Percentiles rank a stretch among this genome's conserved stretches.
phyloP scores from a whole-genome alignment of 2,797 vertebrate genomes.

The Notolabrus celidotus region DNA sequence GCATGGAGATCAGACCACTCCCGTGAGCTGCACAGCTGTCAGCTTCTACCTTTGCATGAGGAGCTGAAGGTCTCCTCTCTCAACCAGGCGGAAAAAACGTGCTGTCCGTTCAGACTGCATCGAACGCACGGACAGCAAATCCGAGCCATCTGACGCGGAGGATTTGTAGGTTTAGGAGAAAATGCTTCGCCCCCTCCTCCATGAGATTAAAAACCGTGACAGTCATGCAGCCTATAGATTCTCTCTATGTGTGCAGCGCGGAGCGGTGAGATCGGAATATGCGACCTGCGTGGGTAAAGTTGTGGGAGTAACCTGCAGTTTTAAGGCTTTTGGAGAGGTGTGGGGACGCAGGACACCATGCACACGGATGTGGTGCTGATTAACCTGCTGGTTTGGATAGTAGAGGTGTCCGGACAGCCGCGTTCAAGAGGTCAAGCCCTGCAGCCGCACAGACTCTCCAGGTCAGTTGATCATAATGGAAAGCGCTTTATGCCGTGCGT shows the following conservation, averaged over 20 bases:
- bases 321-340: slow-evolving; percentile 67
- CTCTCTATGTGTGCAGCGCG: slow-evolving; percentile 78
- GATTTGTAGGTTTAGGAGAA: slow-evolving; percentile 91
- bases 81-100: slow-evolving; percentile 4
- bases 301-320: slow-evolving; percentile 62
- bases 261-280: slow-evolving; percentile 78
- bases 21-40: background rate
- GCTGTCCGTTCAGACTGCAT: slow-evolving; percentile 46
- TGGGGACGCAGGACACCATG: slow-evolving; percentile 82
- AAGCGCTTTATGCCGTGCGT: background rate
- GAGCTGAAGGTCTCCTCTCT: background rate
- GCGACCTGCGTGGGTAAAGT: slow-evolving; percentile 72
- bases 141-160: slow-evolving; percentile 89
- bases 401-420: slow-evolving; percentile 80
- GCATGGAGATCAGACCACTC: background rate
- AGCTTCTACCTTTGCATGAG: background rate
- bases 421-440: slow-evolving; percentile 74
- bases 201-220: slow-evolving; percentile 88
- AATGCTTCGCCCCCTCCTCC: slow-evolving; percentile 85
- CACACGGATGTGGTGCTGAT: slow-evolving; percentile 85
- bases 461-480: slow-evolving; percentile 72
- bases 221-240: slow-evolving; percentile 64
- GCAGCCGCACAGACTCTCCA: slow-evolving; percentile 85
- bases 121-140: slow-evolving; percentile 82
- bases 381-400: slow-evolving; percentile 84